These are phyloP conservation scores for Drosophila biarmipes DNA, from an alignment of 1,140 invertebrate genomes.

Conservation along the genomic window DNA sequence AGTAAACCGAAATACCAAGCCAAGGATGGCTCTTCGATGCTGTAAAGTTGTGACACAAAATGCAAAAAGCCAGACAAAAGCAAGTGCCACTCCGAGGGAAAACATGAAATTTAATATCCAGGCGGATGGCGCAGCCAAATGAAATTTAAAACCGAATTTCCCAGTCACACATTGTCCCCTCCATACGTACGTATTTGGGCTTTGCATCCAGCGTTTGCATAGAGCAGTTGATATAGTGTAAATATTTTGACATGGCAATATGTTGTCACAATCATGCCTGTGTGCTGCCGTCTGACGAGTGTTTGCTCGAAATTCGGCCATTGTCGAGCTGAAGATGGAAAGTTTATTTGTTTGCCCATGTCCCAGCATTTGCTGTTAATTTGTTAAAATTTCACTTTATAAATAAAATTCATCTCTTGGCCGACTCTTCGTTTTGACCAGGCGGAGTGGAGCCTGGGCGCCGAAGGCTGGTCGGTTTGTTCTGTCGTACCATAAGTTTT, in stretches of 20 bases:
- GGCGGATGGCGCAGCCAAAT: constrained; percentile 55
- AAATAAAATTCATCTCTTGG: constrained; percentile 62
- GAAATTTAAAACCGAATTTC: constrained; percentile 73
- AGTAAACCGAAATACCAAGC: constrained; percentile 43
- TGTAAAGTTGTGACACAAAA: constrained; percentile 54
- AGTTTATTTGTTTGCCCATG: constrained; percentile 64
- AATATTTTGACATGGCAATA: constrained; percentile 80
- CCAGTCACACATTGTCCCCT: constrained; percentile 38
- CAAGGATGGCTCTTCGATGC: constrained; percentile 36
- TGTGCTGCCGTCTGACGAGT: constrained; percentile 31
- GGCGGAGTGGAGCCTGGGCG: constrained; percentile 16
- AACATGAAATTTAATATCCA: constrained; percentile 74
- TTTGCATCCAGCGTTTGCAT: constrained; percentile 10
- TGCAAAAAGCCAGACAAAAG: constrained; percentile 46
- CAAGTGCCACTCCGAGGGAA: constrained; percentile 46
- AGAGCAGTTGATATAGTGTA: constrained; percentile 70
- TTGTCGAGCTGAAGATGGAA: constrained; percentile 39
- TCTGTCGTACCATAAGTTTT: constrained; percentile 62
- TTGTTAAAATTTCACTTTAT: constrained; percentile 79
- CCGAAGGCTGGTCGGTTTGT: constrained; percentile 17
- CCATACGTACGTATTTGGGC: neutral
- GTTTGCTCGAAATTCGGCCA: constrained; percentile 34
- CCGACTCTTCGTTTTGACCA: constrained; percentile 50
- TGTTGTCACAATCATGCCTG: constrained; percentile 57
- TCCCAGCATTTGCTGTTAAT: constrained; percentile 74